Percentiles rank a stretch among this genome's conserved stretches.
Evolutionary conservation across 2,797 vertebrate genomes (phyloP).

Genomic region (Triplophysa yarkandensis): DNA sequence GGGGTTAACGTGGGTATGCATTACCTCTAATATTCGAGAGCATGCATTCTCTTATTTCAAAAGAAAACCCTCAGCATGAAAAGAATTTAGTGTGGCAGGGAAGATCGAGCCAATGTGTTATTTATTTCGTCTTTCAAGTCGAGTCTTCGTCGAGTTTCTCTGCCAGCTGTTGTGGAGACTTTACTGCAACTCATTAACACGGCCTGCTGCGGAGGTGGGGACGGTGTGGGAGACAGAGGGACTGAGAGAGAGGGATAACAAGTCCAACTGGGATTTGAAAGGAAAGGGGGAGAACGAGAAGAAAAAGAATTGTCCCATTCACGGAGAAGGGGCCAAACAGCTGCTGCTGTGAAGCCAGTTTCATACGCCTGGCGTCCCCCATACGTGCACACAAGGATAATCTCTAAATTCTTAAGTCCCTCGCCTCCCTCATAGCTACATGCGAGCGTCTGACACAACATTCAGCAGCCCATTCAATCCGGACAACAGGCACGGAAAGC

Average conservation of each 20-base stretch:
- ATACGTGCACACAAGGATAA: conserved; percentile 71
- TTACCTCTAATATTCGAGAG: conserved; percentile 55
- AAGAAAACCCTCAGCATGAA: conserved; percentile 58
- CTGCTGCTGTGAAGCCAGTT: conserved; percentile 73
- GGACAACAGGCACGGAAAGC: conserved; percentile 76
- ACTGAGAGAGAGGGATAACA: conserved; percentile 64
- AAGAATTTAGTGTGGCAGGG: conserved; percentile 54
- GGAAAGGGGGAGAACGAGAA: conserved; percentile 56
- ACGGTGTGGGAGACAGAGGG: conserved; percentile 60
- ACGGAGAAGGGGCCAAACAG: conserved; percentile 72
- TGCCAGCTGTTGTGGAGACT: conserved; percentile 72
- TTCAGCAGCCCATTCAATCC: conserved; percentile 76
- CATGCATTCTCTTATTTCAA: conserved; percentile 56
- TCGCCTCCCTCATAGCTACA: conserved; percentile 64
- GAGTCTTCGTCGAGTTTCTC: conserved; percentile 55
- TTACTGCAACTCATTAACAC: conserved; percentile 73
- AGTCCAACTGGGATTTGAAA: conserved; percentile 70
- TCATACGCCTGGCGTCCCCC: conserved; percentile 59
- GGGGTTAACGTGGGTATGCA: conserved; percentile 57
- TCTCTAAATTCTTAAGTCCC: conserved; percentile 77
- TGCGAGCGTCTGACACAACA: conserved; percentile 72
- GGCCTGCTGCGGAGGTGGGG: conserved; percentile 56
- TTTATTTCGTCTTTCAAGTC: conserved; percentile 59
- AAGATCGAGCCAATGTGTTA: conserved; percentile 56
- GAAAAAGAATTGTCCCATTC: conserved; percentile 67